Evolutionary conservation across 2,797 vertebrate genomes (phyloP).

Genomic region (Anas capensis): DNA sequence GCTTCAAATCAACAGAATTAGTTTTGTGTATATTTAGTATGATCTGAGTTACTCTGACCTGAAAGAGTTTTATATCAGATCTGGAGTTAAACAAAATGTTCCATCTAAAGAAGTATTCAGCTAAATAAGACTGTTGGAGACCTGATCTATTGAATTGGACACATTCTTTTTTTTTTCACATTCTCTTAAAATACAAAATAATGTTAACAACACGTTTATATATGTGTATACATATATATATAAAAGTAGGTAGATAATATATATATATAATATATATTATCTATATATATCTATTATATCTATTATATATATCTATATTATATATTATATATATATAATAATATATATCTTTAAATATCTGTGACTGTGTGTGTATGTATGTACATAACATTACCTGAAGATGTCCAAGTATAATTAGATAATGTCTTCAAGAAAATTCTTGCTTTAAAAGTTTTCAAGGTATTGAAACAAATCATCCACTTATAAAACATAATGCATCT

Average conservation of each 20-base stretch:
- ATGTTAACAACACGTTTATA: neutral
- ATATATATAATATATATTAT: neutral
- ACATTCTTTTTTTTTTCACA: neutral
- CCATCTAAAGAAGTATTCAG: neutral
- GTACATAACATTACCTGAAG: neutral
- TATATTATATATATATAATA: neutral
- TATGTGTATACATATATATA: neutral
- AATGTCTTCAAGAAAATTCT: neutral
- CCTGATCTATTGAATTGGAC: neutral
- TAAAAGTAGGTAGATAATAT: neutral
- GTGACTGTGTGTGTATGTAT: too few relatives aligned
- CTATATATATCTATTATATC: too few relatives aligned
- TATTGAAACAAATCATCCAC: constrained; percentile 18
- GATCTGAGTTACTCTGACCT: neutral
- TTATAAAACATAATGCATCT: constrained; percentile 6
- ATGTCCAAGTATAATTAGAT: neutral
- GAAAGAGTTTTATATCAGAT: neutral
- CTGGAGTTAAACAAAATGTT: neutral
- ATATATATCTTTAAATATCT: neutral
- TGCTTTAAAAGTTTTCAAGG: neutral
- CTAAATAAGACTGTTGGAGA: neutral
- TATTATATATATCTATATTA: neutral
- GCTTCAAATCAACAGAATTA: neutral
- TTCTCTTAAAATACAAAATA: neutral
- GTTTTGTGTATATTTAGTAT: neutral